Evolutionary conservation across 2,888 invertebrate genomes (phyloP).

Genomic region (Spilarctia lutea): DNA sequence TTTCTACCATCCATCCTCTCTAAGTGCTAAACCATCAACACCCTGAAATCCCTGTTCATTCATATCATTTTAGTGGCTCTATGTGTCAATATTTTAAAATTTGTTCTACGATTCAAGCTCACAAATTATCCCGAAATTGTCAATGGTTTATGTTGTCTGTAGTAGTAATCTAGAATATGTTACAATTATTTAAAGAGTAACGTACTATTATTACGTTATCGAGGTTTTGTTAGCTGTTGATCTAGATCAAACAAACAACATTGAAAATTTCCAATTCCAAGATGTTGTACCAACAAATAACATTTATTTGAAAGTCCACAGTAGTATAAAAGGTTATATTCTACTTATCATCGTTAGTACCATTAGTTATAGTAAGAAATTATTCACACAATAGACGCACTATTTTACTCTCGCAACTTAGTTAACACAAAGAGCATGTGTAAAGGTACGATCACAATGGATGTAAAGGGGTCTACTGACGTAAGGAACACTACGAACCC

Average conservation of each 20-base stretch:
- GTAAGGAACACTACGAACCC: slow-evolving; percentile 24
- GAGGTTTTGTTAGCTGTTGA: not conserved
- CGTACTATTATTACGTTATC: not conserved
- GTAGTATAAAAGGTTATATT: not conserved
- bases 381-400: slow-evolving; percentile 13
- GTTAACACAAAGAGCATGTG: slow-evolving; percentile 20
- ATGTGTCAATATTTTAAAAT: too few relatives aligned
- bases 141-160: too few relatives aligned
- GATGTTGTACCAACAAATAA: too few relatives aligned
- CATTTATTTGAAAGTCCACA: not conserved
- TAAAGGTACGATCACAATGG: slow-evolving; percentile 19
- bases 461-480: slow-evolving; percentile 19
- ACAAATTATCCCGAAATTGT: too few relatives aligned
- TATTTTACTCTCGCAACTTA: slow-evolving; percentile 13
- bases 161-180: too few relatives aligned
- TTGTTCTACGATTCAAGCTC: too few relatives aligned
- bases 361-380: not conserved
- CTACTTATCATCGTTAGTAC: not conserved
- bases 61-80: too few relatives aligned
- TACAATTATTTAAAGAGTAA: too few relatives aligned
- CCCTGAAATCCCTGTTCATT: too few relatives aligned
- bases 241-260: not conserved
- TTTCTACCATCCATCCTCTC: too few relatives aligned
- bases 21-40: too few relatives aligned
- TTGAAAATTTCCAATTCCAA: too few relatives aligned